Conservation (phyloP, 2,888 invertebrate genomes). For the Sympetrum striolatum region DNA sequence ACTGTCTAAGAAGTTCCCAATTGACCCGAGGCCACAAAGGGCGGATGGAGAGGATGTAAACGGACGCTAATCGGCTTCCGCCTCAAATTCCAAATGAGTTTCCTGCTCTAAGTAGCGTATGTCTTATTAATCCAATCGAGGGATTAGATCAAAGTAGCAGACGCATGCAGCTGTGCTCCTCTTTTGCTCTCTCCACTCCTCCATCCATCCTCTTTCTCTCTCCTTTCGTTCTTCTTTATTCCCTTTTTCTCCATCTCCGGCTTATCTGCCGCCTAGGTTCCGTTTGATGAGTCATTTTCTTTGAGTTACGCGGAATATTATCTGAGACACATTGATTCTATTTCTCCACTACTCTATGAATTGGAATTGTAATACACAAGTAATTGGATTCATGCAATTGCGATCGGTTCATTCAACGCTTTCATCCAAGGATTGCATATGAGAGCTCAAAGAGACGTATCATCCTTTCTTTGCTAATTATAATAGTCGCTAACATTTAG, state of each 20-base stretch:
- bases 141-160: conserved; percentile 27
- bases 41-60: background rate
- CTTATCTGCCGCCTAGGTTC: no score
- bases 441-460: no score
- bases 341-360: no score
- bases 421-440: no score
- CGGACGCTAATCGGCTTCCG: conserved; percentile 40
- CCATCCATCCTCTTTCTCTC: background rate
- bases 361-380: no score
- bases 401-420: no score
- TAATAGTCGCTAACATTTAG: no score
- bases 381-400: no score
- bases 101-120: conserved; percentile 27
- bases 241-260: background rate
- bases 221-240: background rate
- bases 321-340: no score
- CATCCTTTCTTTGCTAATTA: no score
- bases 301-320: no score
- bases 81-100: conserved; percentile 38
- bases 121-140: conserved; percentile 40
- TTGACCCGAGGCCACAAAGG: background rate
- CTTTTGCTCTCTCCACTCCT: no score
- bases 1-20: background rate
- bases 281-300: background rate
- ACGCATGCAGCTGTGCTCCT: conserved; percentile 9